Percentiles rank a stretch among this genome's conserved stretches.
These are phyloP conservation scores for Chionis minor DNA, from an alignment of 2,113 vertebrate species.

Conservation along the genomic window DNA sequence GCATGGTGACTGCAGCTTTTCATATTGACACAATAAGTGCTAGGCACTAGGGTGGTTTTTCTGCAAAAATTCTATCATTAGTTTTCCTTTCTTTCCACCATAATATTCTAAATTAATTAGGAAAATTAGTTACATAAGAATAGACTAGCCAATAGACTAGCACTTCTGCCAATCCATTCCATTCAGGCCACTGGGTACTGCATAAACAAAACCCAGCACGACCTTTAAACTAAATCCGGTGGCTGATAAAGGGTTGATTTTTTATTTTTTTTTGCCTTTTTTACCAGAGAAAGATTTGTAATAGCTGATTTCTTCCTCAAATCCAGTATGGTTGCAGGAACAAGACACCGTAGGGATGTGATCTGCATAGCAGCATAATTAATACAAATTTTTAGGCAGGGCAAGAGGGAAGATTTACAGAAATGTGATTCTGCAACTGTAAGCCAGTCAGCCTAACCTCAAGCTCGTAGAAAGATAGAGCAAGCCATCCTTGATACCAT, in stretches of 20 bases:
- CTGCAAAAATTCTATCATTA: background rate
- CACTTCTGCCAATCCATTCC: background rate
- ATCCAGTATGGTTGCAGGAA: background rate
- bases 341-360: background rate
- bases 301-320: background rate
- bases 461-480: background rate
- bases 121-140: slow-evolving; percentile 18
- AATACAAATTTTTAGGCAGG: background rate
- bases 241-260: background rate
- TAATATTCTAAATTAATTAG: slow-evolving; percentile 7
- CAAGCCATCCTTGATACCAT: accelerated
- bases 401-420: background rate
- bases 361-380: background rate
- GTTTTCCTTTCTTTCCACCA: background rate
- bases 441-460: background rate
- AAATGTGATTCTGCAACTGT: background rate
- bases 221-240: background rate
- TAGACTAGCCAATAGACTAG: background rate
- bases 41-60: background rate
- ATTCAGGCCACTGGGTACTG: background rate
- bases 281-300: background rate
- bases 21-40: background rate
- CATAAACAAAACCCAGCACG: background rate
- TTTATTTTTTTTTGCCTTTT: background rate
- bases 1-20: background rate